Conservation (phyloP, 1,140 invertebrate species). For the Papilio polyxenes region DNA sequence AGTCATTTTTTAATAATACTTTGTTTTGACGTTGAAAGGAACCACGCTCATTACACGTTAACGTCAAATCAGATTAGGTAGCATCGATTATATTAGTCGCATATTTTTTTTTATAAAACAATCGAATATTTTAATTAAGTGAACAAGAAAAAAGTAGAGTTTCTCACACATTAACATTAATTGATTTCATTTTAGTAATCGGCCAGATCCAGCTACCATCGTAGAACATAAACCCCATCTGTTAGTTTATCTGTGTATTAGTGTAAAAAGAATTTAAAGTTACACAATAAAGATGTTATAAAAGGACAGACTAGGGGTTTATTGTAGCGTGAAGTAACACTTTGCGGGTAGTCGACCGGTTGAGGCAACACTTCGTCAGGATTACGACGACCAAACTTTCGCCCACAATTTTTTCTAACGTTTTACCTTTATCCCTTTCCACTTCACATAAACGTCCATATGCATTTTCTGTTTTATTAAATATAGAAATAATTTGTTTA, state of each 20-base stretch:
- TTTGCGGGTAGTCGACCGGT: background rate
- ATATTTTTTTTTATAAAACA: too few species aligned
- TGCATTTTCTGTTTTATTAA: background rate
- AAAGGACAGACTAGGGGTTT: slow-evolving; percentile 1
- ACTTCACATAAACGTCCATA: background rate
- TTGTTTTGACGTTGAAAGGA: background rate
- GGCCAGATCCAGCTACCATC: background rate
- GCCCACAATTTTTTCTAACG: slow-evolving; percentile 31
- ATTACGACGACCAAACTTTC: slow-evolving; percentile 25
- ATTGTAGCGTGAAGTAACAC: background rate
- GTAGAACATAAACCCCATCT: background rate
- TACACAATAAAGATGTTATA: background rate
- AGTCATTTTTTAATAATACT: background rate
- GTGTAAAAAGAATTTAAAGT: background rate
- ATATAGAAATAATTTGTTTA: background rate
- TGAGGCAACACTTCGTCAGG: slow-evolving; percentile 24
- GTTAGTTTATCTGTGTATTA: background rate
- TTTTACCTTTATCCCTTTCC: slow-evolving; percentile 31
- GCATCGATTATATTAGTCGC: too few species aligned
- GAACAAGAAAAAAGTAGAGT: too few species aligned
- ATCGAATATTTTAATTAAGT: too few species aligned
- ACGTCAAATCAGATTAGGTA: too few species aligned
- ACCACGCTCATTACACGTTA: background rate
- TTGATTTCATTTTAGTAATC: too few species aligned
- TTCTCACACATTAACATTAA: too few species aligned